These are phyloP conservation scores for Campylorhamphus procurvoides DNA, from an alignment of 2,113 vertebrate species.

Conservation along the genomic window DNA sequence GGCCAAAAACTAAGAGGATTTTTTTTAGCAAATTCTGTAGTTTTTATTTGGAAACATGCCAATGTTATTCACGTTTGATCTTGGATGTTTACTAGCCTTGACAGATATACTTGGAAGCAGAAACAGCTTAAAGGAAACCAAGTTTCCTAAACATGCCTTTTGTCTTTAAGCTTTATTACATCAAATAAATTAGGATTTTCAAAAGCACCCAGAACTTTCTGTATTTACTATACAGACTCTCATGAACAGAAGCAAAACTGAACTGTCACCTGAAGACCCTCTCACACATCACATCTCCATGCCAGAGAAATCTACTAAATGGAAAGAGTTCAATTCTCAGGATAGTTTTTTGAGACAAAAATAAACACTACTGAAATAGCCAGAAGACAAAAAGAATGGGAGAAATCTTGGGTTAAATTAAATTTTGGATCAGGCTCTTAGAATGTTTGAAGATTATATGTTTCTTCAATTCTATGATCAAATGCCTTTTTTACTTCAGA, in stretches of 20 bases:
- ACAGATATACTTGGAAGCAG: neutral
- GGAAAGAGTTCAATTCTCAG: neutral
- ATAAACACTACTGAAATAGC: neutral
- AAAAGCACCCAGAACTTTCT: neutral
- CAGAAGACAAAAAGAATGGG: neutral
- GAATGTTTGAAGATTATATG: neutral
- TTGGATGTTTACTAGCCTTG: neutral
- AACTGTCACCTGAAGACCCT: neutral
- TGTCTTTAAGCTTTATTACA: neutral
- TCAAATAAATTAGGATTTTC: neutral
- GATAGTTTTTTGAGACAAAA: neutral
- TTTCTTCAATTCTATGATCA: neutral
- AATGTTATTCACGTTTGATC: neutral
- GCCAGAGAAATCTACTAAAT: neutral
- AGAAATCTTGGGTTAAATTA: neutral
- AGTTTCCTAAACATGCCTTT: neutral
- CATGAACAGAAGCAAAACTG: accelerated
- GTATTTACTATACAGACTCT: neutral
- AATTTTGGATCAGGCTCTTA: neutral
- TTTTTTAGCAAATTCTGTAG: neutral
- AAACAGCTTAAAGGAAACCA: neutral
- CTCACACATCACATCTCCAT: neutral
- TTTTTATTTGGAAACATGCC: neutral
- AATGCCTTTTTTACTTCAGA: neutral
- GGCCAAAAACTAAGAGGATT: neutral